Evolutionary conservation across 2,113 vertebrate species (phyloP).

Genomic region (Saguinus imperator): DNA sequence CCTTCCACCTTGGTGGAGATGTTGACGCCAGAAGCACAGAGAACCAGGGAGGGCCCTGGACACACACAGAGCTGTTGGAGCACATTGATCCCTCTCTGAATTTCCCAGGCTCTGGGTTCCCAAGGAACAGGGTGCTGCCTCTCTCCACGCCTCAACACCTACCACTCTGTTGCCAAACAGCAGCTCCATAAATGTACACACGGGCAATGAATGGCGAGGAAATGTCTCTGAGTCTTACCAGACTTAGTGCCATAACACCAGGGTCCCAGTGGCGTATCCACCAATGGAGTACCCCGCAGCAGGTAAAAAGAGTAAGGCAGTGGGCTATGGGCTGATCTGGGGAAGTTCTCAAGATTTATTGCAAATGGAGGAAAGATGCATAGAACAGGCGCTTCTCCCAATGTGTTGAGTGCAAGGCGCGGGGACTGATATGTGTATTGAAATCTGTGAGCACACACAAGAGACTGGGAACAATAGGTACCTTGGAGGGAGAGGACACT

Average conservation of each 20-base stretch:
- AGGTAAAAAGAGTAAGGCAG: neutral
- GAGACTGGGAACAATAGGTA: neutral
- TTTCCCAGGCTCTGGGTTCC: neutral
- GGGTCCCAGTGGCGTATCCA: neutral
- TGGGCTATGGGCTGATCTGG: neutral
- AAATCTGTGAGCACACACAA: neutral
- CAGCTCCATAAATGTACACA: accelerated
- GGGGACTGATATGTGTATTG: neutral
- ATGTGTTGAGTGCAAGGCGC: neutral
- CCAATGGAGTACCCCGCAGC: neutral
- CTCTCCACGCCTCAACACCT: neutral
- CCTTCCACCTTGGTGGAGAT: neutral
- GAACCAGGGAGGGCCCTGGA: neutral
- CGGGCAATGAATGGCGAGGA: neutral
- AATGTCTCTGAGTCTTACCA: neutral
- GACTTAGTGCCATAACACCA: neutral
- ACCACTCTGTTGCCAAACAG: neutral
- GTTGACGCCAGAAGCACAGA: neutral
- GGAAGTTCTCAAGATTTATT: neutral
- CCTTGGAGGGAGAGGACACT: neutral
- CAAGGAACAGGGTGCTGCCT: neutral
- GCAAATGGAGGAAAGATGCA: neutral
- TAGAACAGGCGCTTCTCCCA: neutral
- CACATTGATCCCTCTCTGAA: neutral
- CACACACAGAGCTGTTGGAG: neutral